phyloP scores from a whole-genome alignment of 2,888 invertebrate species.

The Blomia tropicalis region DNA sequence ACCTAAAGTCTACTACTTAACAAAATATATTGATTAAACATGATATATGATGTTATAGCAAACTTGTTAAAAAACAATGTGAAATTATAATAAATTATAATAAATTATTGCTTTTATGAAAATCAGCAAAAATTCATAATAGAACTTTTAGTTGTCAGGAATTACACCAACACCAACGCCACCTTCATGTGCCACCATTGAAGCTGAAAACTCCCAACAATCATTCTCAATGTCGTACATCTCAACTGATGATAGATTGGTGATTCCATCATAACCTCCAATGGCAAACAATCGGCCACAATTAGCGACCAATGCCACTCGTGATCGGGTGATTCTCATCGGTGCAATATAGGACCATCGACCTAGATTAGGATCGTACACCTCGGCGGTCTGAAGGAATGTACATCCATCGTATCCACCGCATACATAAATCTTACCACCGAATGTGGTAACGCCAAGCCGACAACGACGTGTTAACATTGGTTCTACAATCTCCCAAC shows the following conservation, averaged over 20 bases:
- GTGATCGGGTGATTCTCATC: slow-evolving; percentile 64
- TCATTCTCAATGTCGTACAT: slow-evolving; percentile 58
- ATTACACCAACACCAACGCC: slow-evolving; percentile 77
- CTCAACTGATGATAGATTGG: slow-evolving; percentile 66
- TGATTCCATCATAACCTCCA: slow-evolving; percentile 54
- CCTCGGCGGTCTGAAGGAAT: slow-evolving; percentile 64
- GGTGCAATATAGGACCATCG: slow-evolving; percentile 43
- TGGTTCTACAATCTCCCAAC: slow-evolving; percentile 56
- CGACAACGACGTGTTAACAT: slow-evolving; percentile 68
- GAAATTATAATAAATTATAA: too few relatives aligned
- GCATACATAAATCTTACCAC: slow-evolving; percentile 65
- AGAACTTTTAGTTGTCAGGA: slow-evolving; percentile 37
- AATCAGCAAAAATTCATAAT: too few relatives aligned
- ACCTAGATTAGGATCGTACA: slow-evolving; percentile 55
- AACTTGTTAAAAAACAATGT: too few relatives aligned
- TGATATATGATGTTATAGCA: too few relatives aligned
- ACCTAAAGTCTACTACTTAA: too few relatives aligned
- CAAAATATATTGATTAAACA: too few relatives aligned
- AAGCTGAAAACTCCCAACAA: slow-evolving; percentile 54
- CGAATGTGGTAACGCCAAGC: slow-evolving; percentile 60
- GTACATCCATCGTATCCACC: slow-evolving; percentile 70
- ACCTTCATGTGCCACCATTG: slow-evolving; percentile 72
- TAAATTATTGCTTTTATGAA: too few relatives aligned
- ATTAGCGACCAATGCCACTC: slow-evolving; percentile 64
- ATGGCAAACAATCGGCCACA: slow-evolving; percentile 68